A percentile compares a stretch with the other conserved stretches of the same genome.
phyloP scores from a whole-genome alignment of 2,113 vertebrate species.

The Nerophis ophidion region DNA sequence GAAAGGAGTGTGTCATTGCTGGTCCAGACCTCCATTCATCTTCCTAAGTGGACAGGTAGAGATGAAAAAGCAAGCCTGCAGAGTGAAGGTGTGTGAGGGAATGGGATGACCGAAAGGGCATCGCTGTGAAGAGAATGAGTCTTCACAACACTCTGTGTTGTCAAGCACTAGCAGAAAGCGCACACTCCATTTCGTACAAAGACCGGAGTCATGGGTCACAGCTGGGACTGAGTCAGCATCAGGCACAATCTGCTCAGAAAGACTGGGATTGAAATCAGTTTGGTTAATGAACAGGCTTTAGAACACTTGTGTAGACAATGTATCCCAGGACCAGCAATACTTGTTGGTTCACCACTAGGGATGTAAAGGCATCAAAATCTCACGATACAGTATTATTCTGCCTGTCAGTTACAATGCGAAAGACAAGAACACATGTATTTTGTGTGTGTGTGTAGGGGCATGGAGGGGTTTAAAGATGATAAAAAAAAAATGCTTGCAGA shows the following conservation, averaged over 20 bases:
- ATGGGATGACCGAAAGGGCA: background rate
- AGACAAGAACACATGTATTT: no score
- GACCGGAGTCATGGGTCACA: conserved; percentile 30
- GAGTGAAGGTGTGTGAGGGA: conserved; percentile 29
- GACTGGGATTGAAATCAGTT: conserved; percentile 36
- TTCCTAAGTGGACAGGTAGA: conserved; percentile 35
- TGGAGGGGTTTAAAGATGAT: no score
- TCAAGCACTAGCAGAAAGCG: conserved; percentile 12
- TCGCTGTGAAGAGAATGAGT: conserved; percentile 19
- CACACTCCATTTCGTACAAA: conserved; percentile 30
- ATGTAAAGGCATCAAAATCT: no score
- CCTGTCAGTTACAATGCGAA: no score
- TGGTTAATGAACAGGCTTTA: conserved; percentile 22
- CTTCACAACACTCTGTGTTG: conserved; percentile 5
- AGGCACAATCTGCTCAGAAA: conserved; percentile 18
- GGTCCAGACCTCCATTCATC: conserved; percentile 32
- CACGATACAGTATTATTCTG: no score
- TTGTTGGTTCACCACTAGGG: conserved; percentile 2
- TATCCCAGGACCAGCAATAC: background rate
- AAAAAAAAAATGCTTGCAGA: no score
- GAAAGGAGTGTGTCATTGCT: conserved; percentile 30
- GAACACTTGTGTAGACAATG: background rate
- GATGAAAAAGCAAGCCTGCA: conserved; percentile 17
- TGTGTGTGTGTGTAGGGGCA: no score
- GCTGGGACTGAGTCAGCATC: conserved; percentile 22